Evolutionary conservation across 1,140 invertebrate genomes (phyloP).

Genomic region (Artemia franciscana): DNA sequence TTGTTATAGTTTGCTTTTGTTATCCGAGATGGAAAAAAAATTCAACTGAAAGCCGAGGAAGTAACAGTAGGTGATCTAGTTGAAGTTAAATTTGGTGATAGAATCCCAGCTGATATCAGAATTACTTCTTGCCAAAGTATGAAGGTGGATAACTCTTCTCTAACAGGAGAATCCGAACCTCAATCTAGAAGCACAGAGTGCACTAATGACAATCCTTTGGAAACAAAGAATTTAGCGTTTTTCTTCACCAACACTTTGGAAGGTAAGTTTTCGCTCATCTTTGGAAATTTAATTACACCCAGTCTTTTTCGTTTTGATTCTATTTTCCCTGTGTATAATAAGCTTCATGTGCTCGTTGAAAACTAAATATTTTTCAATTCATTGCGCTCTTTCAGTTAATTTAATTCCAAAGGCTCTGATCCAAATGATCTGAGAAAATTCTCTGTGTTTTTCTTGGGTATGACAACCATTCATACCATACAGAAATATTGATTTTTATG

Average conservation of each 20-base stretch:
- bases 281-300: no score
- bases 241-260: slow-evolving; percentile 26
- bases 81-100: slow-evolving; percentile 15
- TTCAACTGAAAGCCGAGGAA: slow-evolving; percentile 48
- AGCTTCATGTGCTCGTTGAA: no score
- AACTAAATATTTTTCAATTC: no score
- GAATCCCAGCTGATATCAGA: slow-evolving; percentile 33
- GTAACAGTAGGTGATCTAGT: slow-evolving; percentile 57
- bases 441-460: no score
- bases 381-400: no score
- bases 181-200: slow-evolving; percentile 26
- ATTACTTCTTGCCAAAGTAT: slow-evolving; percentile 23
- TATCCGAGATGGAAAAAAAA: slow-evolving; percentile 74
- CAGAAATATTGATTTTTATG: no score
- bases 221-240: slow-evolving; percentile 25
- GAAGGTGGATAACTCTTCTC: slow-evolving; percentile 37
- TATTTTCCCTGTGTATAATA: no score
- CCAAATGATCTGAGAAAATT: no score
- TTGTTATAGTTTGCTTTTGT: slow-evolving; percentile 63
- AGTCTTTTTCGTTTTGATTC: no score
- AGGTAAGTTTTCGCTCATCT: slow-evolving; percentile 5
- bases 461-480: no score
- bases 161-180: slow-evolving; percentile 48
- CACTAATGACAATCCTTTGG: slow-evolving; percentile 23
- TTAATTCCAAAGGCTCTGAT: no score